Conservation (phyloP, 2,888 invertebrate species). For the Latrodectus elegans region DNA sequence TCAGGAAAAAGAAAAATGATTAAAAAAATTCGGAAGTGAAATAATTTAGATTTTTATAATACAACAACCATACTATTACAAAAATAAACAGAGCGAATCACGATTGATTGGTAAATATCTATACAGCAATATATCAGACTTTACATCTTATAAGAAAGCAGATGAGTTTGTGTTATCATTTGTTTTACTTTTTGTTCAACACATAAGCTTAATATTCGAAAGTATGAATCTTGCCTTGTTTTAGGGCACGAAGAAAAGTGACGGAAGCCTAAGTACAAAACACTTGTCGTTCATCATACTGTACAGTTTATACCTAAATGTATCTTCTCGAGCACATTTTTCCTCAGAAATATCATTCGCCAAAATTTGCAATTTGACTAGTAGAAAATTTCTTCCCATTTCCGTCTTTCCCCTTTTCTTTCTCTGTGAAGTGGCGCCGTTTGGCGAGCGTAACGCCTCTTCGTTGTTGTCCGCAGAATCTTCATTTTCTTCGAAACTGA, state of each 20-base stretch:
- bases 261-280: constrained; percentile 21
- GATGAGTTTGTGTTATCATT: background rate
- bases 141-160: background rate
- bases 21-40: too few relatives aligned
- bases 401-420: constrained; percentile 36
- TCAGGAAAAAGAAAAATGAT: too few relatives aligned
- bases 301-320: constrained; percentile 48
- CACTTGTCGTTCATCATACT: constrained; percentile 56
- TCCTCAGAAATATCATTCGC: constrained; percentile 60
- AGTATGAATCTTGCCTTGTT: constrained; percentile 31
- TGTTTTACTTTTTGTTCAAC: background rate
- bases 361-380: constrained; percentile 68
- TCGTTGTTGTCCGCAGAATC: constrained; percentile 64
- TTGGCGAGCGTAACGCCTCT: constrained; percentile 61
- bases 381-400: constrained; percentile 59
- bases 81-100: background rate
- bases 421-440: constrained; percentile 47
- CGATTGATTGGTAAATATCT: background rate
- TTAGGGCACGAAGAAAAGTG: constrained; percentile 17
- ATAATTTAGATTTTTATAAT: too few relatives aligned
- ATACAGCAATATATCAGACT: background rate
- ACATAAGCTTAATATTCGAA: constrained; percentile 35
- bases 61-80: background rate
- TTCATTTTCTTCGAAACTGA: constrained; percentile 67
- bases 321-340: constrained; percentile 26